phyloP scores from a whole-genome alignment of 2,113 vertebrate genomes.

The Cyrtonyx montezumae region DNA sequence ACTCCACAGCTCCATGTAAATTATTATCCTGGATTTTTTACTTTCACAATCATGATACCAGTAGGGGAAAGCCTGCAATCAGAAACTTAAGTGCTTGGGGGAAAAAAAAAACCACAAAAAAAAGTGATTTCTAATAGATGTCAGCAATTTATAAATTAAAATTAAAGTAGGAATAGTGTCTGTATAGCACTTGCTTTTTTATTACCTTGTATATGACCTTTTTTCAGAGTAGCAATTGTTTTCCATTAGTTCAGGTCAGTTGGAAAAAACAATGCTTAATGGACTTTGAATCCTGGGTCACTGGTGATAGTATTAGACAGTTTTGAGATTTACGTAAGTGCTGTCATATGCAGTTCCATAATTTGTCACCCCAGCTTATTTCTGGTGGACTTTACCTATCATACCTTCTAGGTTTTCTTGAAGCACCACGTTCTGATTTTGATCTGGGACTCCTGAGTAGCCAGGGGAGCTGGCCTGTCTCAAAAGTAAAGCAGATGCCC shows the following conservation, averaged over 20 bases:
- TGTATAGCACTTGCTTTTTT: conserved; percentile 1
- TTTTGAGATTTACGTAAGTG: conserved; percentile 14
- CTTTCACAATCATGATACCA: not conserved
- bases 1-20: not conserved
- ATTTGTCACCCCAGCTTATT: not conserved
- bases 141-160: conserved; percentile 22
- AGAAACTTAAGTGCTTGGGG: not conserved
- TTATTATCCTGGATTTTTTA: not conserved
- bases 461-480: not conserved
- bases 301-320: not conserved
- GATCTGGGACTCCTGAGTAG: not conserved
- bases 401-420: not conserved
- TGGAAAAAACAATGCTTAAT: conserved; percentile 26
- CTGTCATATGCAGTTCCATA: not conserved
- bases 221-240: conserved; percentile 28
- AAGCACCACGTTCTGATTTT: not conserved
- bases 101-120: not conserved
- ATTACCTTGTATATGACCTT: conserved; percentile 33
- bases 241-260: conserved; percentile 45
- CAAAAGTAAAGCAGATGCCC: not conserved
- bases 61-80: not conserved
- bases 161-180: conserved; percentile 12
- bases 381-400: not conserved
- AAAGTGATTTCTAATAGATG: conserved; percentile 25
- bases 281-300: conserved; percentile 21